phyloP scores from a whole-genome alignment of 2,113 vertebrate genomes.

The Megaleporinus macrocephalus region DNA sequence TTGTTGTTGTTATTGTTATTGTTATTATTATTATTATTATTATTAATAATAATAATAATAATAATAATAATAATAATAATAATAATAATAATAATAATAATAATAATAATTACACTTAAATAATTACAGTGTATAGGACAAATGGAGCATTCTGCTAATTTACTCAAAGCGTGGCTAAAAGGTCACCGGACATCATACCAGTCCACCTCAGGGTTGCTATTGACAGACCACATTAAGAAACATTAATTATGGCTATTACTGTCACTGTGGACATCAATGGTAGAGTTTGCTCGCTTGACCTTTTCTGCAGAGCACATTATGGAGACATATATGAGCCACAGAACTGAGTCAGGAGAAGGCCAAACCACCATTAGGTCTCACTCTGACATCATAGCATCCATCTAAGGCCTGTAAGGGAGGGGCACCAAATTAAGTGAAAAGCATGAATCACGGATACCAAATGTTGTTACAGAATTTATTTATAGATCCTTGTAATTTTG shows the following conservation, averaged over 20 bases:
- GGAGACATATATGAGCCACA: conserved; percentile 21
- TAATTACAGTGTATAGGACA: background rate
- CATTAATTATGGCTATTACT: background rate
- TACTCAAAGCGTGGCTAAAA: background rate
- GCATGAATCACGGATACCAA: background rate
- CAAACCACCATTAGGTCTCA: conserved; percentile 2
- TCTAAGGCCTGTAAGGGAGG: background rate
- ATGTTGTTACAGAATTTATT: background rate
- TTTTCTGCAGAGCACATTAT: conserved; percentile 26
- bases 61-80: too few relatives aligned
- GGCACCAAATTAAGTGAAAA: background rate
- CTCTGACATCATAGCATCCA: conserved; percentile 29
- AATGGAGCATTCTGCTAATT: background rate
- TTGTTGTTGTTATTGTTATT: too few relatives aligned
- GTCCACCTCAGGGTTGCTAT: background rate
- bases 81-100: too few relatives aligned
- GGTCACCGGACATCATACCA: background rate
- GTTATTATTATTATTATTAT: too few relatives aligned
- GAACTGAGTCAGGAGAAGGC: conserved; percentile 14
- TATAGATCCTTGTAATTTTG: background rate
- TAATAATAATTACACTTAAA: too few relatives aligned
- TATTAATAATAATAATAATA: too few relatives aligned
- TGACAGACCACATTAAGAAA: background rate
- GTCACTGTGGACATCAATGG: conserved; percentile 5
- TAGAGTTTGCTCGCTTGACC: conserved; percentile 16